Percentiles rank a stretch among this genome's conserved stretches.
Conservation (phyloP, 1,140 invertebrate genomes). For the Matsumurasca onukii region DNA sequence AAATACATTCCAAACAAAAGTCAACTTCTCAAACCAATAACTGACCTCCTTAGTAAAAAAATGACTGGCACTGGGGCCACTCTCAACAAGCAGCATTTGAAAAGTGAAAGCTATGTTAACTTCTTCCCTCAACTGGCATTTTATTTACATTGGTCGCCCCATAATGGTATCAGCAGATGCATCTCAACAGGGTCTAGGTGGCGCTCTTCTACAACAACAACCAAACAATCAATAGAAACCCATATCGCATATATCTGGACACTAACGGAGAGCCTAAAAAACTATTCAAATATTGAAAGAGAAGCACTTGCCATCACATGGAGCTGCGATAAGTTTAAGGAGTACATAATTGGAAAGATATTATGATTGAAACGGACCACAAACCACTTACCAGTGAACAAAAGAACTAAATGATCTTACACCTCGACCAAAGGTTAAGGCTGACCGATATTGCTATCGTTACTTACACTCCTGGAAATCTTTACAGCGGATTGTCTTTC, state of each 20-base stretch:
- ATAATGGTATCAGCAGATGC: neutral
- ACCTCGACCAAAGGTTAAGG: neutral
- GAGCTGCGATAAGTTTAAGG: conserved; percentile 5
- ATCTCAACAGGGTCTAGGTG: neutral
- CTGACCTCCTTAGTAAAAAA: neutral
- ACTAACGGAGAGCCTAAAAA: neutral
- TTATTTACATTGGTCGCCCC: neutral
- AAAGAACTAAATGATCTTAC: neutral
- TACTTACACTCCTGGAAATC: neutral
- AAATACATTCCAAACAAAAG: neutral
- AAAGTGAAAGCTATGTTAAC: neutral
- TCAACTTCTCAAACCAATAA: neutral
- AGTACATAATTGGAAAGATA: neutral
- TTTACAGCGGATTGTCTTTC: neutral
- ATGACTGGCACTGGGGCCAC: neutral
- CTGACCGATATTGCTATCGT: neutral
- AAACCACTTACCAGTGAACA: neutral
- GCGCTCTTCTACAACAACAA: neutral
- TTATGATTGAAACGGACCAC: neutral
- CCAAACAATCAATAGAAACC: neutral
- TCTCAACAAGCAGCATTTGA: neutral
- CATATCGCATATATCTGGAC: neutral
- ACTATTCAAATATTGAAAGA: too few relatives aligned
- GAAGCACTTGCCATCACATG: too few relatives aligned
- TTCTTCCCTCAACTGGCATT: neutral